These are phyloP conservation scores for Meandrina meandrites DNA, from an alignment of 92 coral and sea anemone species.

Conservation along the genomic window DNA sequence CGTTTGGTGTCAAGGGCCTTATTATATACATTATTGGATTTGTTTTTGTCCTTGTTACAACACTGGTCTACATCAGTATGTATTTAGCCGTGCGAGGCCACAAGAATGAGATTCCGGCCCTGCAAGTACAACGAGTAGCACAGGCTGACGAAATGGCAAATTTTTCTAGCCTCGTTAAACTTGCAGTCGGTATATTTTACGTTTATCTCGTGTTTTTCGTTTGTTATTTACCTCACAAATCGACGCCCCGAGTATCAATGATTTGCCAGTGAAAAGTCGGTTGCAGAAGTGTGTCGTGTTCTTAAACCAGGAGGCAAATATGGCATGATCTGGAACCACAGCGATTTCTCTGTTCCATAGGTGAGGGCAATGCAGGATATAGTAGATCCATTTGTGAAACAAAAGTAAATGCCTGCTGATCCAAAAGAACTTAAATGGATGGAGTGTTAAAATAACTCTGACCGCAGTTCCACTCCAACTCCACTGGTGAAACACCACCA, in stretches of 20 bases:
- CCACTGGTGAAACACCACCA: too few relatives aligned
- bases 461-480: too few relatives aligned
- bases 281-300: slow-evolving; percentile 83
- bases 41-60: too few relatives aligned
- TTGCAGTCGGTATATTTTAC: slow-evolving; percentile 28
- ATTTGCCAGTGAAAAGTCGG: slow-evolving; percentile 74
- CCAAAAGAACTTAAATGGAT: slow-evolving; percentile 68
- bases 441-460: slow-evolving; percentile 46
- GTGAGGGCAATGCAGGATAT: slow-evolving; percentile 72
- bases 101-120: too few relatives aligned
- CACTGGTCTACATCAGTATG: too few relatives aligned
- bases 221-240: neutral
- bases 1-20: too few relatives aligned
- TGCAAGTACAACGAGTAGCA: too few relatives aligned
- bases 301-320: slow-evolving; percentile 78
- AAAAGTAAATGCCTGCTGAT: slow-evolving; percentile 61
- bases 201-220: neutral
- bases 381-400: slow-evolving; percentile 55
- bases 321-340: slow-evolving; percentile 86
- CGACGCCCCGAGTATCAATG: too few relatives aligned
- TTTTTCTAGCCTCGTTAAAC: too few relatives aligned
- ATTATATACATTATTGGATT: too few relatives aligned
- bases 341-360: slow-evolving; percentile 76
- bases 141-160: too few relatives aligned
- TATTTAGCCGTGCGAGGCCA: too few relatives aligned